Evolutionary conservation across 2,113 vertebrate species (phyloP).

Genomic region (Pollimyrus isidori): DNA sequence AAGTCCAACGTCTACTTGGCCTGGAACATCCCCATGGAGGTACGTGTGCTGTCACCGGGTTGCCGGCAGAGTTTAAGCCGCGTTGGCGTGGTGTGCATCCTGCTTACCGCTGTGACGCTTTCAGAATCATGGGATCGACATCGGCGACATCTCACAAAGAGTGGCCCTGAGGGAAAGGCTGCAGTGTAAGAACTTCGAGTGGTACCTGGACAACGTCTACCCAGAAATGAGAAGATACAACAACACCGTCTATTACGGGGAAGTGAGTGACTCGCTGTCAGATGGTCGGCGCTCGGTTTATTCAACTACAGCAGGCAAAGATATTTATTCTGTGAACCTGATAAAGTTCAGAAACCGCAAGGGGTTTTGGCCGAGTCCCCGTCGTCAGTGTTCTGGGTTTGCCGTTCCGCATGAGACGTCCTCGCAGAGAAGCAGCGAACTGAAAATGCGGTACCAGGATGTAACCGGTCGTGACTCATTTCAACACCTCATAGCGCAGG

Average conservation of each 20-base stretch:
- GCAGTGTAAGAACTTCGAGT: slow-evolving; percentile 91
- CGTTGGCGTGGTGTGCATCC: too few relatives aligned
- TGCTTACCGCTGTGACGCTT: slow-evolving; percentile 21
- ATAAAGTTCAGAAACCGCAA: background rate
- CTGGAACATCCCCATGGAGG: slow-evolving; percentile 94
- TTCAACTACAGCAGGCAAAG: background rate
- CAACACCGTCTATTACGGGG: slow-evolving; percentile 85
- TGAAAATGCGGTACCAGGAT: background rate
- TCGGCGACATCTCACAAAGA: slow-evolving; percentile 84
- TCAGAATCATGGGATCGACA: slow-evolving; percentile 95
- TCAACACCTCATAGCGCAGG: background rate
- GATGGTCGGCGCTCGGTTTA: background rate
- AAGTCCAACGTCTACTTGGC: slow-evolving; percentile 93
- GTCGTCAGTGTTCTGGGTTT: background rate
- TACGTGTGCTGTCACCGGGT: slow-evolving; percentile 37
- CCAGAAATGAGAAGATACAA: slow-evolving; percentile 96
- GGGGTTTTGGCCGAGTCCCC: background rate
- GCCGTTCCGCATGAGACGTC: background rate
- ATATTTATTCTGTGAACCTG: background rate
- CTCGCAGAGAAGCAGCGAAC: background rate
- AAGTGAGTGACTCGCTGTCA: slow-evolving; percentile 62
- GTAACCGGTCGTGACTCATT: background rate
- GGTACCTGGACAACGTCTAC: slow-evolving; percentile 97
- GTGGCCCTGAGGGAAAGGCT: slow-evolving; percentile 76
- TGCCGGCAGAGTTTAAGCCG: background rate